Conservation (phyloP, 35 echinoderm and acorn worm genomes). For the Eucidaris tribuloides region DNA sequence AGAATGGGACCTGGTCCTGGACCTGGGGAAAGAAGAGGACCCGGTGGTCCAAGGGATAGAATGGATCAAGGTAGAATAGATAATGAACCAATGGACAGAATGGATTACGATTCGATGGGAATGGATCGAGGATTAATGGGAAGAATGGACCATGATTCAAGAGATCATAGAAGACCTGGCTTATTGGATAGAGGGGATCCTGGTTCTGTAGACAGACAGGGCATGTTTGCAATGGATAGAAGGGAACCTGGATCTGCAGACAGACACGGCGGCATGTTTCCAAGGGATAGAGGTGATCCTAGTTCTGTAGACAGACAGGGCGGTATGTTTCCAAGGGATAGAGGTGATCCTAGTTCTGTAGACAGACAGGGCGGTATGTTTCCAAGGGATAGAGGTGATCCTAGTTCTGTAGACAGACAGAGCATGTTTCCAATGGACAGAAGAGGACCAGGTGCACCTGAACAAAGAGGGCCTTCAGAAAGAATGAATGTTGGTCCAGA, state of each 20-base stretch:
- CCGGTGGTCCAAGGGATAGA: background rate
- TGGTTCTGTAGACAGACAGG: background rate
- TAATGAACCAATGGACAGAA: too few relatives aligned
- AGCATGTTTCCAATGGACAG: background rate
- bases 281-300: background rate
- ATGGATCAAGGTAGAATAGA: background rate
- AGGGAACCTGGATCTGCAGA: background rate
- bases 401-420: background rate
- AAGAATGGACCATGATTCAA: background rate
- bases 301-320: background rate
- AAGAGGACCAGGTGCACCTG: background rate
- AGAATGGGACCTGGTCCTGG: too few relatives aligned
- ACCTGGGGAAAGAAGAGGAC: background rate
- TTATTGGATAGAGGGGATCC: background rate
- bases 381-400: background rate
- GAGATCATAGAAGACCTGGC: background rate
- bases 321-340: background rate
- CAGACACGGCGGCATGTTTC: background rate
- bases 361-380: background rate
- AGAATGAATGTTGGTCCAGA: too few relatives aligned
- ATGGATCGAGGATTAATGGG: background rate
- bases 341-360: background rate
- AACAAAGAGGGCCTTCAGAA: background rate
- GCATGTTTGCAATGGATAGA: background rate
- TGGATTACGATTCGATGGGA: too few relatives aligned